phyloP scores from a whole-genome alignment of 2,113 vertebrate species.

The Scomber colias region DNA sequence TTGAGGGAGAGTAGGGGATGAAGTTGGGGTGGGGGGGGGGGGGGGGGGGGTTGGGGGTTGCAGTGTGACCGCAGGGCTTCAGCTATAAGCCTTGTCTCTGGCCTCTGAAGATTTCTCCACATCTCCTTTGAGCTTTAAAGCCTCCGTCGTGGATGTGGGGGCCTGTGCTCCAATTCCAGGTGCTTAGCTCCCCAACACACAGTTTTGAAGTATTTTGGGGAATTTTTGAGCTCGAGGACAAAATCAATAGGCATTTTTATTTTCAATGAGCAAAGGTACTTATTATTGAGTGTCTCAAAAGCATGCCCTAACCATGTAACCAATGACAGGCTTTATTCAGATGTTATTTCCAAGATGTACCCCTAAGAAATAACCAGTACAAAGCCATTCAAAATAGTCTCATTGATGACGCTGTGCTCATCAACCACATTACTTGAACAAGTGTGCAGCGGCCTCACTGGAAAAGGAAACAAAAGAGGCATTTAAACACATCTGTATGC shows the following conservation, averaged over 20 bases:
- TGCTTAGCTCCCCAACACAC: slow-evolving; percentile 38
- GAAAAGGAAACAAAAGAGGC: slow-evolving; percentile 12
- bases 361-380: too few relatives aligned
- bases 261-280: slow-evolving; percentile 40
- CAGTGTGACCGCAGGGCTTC: slow-evolving; percentile 45
- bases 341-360: too few relatives aligned
- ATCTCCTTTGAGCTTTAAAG: slow-evolving; percentile 71
- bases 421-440: neutral
- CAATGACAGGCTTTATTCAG: slow-evolving; percentile 14
- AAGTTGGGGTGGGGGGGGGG: neutral
- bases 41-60: neutral
- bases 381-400: too few relatives aligned
- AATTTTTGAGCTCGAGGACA: slow-evolving; percentile 24
- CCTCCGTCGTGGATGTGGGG: slow-evolving; percentile 60
- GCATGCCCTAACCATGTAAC: slow-evolving; percentile 14
- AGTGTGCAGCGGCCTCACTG: slow-evolving; percentile 6
- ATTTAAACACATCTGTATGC: slow-evolving; percentile 67
- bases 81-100: slow-evolving; percentile 60
- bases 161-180: slow-evolving; percentile 65
- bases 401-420: neutral
- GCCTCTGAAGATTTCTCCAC: slow-evolving; percentile 66
- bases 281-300: slow-evolving; percentile 31
- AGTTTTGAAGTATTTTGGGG: slow-evolving; percentile 33
- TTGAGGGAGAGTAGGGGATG: neutral
- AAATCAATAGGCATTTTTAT: slow-evolving; percentile 50